These are phyloP conservation scores for Sycobia sp. DNA, from an alignment of 1,140 invertebrate genomes.

Conservation along the genomic window DNA sequence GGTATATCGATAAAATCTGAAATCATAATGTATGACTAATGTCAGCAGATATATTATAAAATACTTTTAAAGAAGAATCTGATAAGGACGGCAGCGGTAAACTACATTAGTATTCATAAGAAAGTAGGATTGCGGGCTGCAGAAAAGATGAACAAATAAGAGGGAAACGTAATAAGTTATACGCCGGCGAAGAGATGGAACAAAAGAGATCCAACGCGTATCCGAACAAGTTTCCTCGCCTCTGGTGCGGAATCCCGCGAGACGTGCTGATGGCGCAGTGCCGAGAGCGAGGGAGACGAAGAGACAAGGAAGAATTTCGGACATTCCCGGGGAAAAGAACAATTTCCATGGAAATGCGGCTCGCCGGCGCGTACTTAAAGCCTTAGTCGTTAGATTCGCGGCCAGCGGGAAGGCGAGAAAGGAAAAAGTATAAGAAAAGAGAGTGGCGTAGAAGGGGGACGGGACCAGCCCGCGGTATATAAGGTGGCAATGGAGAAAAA, in stretches of 20 bases:
- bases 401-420: background rate
- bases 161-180: constrained; percentile 9
- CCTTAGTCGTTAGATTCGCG: constrained; percentile 21
- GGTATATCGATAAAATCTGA: no score
- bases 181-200: background rate
- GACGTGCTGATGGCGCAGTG: no score
- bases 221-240: constrained; percentile 25
- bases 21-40: no score
- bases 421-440: background rate
- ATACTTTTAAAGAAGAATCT: no score
- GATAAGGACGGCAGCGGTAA: no score
- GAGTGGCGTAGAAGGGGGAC: no score
- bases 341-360: constrained; percentile 28
- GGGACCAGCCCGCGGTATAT: no score
- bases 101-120: no score
- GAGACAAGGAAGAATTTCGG: constrained; percentile 11
- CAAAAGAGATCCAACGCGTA: background rate
- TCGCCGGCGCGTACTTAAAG: constrained; percentile 13
- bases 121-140: no score
- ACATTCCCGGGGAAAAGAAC: constrained; percentile 24
- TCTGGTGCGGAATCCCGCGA: constrained; percentile 19
- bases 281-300: background rate
- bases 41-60: no score
- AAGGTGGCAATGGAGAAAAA: background rate
- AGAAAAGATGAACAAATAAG: background rate